These are phyloP conservation scores for Euclidia mi DNA, from an alignment of 2,888 invertebrate genomes.

Conservation along the genomic window DNA sequence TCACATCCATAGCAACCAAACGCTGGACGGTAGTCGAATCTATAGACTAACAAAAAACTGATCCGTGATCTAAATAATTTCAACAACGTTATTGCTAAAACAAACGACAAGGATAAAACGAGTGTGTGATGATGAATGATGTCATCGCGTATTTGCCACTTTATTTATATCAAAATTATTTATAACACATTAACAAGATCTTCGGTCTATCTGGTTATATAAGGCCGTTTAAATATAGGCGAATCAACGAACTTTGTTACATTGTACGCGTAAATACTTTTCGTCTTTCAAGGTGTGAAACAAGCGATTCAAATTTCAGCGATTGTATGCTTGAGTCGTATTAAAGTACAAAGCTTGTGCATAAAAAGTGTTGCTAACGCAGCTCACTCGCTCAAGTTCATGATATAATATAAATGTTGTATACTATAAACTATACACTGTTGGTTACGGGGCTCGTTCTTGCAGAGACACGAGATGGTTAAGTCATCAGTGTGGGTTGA, in stretches of 20 bases:
- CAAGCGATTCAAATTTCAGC: no score
- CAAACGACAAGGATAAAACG: slow-evolving; percentile 19
- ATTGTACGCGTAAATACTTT: slow-evolving; percentile 7
- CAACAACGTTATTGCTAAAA: slow-evolving; percentile 2
- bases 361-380: no score
- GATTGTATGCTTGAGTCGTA: no score
- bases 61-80: slow-evolving; percentile 6
- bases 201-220: slow-evolving; percentile 10
- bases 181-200: slow-evolving; percentile 28
- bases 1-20: no score
- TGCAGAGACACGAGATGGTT: no score
- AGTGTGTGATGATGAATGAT: slow-evolving; percentile 31
- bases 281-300: background rate
- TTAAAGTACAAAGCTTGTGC: no score
- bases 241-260: slow-evolving; percentile 23
- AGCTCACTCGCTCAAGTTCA: no score
- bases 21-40: background rate
- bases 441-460: no score
- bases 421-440: no score
- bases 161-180: slow-evolving; percentile 29
- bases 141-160: slow-evolving; percentile 22
- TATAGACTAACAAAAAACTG: slow-evolving; percentile 7
- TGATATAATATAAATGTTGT: no score
- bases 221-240: slow-evolving; percentile 29
- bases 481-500: no score